These are phyloP conservation scores for Nyctibius grandis DNA, from an alignment of 2,797 vertebrate genomes.

Conservation along the genomic window DNA sequence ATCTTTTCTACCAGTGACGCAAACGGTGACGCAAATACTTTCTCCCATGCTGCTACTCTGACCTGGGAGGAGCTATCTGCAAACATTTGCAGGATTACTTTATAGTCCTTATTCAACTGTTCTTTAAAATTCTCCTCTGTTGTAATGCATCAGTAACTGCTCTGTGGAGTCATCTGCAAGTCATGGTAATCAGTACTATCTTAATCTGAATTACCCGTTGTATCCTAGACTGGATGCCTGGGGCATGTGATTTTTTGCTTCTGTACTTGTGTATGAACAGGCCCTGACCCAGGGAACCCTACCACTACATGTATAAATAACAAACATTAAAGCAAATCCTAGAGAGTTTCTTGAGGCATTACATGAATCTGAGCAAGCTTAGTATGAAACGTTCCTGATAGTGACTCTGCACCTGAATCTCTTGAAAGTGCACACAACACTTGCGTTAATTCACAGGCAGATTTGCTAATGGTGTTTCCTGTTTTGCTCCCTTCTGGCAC, in stretches of 20 bases:
- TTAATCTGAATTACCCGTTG: background rate
- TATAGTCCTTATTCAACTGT: background rate
- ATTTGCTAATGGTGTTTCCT: background rate
- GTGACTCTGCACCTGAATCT: slow-evolving; percentile 1
- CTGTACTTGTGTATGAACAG: background rate
- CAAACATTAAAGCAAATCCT: background rate
- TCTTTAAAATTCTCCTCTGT: background rate
- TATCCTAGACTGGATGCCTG: background rate
- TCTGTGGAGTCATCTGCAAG: background rate
- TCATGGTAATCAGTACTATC: too few relatives aligned
- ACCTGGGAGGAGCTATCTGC: background rate
- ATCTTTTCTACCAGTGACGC: background rate
- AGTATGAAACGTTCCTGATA: background rate
- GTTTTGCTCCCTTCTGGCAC: background rate
- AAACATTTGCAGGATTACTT: background rate
- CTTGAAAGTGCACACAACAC: background rate
- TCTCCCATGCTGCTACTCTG: accelerated
- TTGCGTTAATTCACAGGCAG: background rate
- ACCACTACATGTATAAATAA: background rate
- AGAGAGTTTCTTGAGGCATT: background rate
- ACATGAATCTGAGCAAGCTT: background rate
- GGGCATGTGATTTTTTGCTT: background rate
- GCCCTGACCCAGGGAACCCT: background rate
- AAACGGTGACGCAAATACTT: background rate
- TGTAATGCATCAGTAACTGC: background rate